Percentiles rank a stretch among this genome's conserved stretches.
These are phyloP conservation scores for Rhinolophus ferrumequinum DNA, from an alignment of 2,113 vertebrate genomes.

Conservation along the genomic window DNA sequence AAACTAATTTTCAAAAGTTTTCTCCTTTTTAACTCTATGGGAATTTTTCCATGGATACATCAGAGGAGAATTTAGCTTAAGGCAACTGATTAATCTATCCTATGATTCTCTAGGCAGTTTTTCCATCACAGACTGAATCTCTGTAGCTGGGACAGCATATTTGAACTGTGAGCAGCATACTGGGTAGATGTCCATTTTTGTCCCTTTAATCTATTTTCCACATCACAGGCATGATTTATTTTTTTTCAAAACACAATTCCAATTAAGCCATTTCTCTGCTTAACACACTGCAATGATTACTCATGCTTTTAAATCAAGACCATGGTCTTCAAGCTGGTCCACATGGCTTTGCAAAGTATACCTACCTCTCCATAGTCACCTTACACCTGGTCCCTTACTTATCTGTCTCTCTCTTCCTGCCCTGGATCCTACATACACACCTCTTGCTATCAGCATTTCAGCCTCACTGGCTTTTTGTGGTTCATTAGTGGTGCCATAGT, in stretches of 20 bases:
- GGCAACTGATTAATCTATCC: constrained; percentile 56
- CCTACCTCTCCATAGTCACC: background rate
- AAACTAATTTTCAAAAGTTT: constrained; percentile 41
- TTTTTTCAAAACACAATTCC: background rate
- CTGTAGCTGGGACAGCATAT: background rate
- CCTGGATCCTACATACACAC: background rate
- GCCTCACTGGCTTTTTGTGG: background rate
- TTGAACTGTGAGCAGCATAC: background rate
- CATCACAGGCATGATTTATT: background rate
- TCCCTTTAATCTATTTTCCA: background rate
- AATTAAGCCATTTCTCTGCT: background rate
- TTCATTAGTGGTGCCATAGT: background rate
- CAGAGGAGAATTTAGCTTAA: constrained; percentile 46
- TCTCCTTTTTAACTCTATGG: constrained; percentile 60
- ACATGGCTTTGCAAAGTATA: background rate
- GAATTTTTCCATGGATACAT: constrained; percentile 60
- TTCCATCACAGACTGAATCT: background rate
- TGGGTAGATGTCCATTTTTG: background rate
- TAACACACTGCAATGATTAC: background rate
- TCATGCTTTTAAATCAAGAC: background rate
- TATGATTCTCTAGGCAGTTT: constrained; percentile 24
- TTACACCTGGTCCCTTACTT: background rate
- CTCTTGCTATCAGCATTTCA: background rate
- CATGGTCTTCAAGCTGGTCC: background rate
- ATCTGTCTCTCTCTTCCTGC: background rate